Evolutionary conservation across 2,797 vertebrate species (phyloP).

Genomic region (Smutsia gigantea): DNA sequence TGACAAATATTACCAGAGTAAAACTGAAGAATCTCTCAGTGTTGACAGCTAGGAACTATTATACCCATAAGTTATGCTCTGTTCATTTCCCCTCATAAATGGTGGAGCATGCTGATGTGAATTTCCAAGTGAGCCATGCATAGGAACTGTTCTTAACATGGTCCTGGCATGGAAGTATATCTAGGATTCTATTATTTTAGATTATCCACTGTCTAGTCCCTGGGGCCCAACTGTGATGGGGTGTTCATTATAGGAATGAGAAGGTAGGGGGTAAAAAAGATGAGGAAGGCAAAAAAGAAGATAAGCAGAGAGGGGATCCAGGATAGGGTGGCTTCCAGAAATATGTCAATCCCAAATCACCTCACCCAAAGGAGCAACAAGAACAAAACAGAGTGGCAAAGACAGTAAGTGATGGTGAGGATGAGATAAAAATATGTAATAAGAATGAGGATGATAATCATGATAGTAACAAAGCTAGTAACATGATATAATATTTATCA

Average conservation of each 20-base stretch:
- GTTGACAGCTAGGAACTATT: neutral
- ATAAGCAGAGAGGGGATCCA: neutral
- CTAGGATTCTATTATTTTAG: neutral
- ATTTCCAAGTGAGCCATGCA: neutral
- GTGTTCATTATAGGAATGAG: neutral
- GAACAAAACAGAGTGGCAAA: neutral
- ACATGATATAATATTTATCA: neutral
- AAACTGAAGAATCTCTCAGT: neutral
- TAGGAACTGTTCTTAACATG: neutral
- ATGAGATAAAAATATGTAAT: neutral
- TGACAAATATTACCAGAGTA: neutral
- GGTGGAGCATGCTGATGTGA: neutral
- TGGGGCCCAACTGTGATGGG: rapidly evolving
- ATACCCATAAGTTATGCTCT: neutral
- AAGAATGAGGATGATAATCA: neutral
- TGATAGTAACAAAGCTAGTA: neutral
- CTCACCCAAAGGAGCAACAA: neutral
- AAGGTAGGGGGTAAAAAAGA: neutral
- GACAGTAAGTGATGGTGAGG: neutral
- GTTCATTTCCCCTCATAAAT: neutral
- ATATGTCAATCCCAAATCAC: neutral
- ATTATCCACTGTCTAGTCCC: neutral
- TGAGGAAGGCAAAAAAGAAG: neutral
- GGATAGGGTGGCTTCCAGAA: neutral
- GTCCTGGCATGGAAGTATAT: neutral